These are phyloP conservation scores for Acromyrmex charruanus DNA, from an alignment of 1,140 invertebrate species.

Conservation along the genomic window DNA sequence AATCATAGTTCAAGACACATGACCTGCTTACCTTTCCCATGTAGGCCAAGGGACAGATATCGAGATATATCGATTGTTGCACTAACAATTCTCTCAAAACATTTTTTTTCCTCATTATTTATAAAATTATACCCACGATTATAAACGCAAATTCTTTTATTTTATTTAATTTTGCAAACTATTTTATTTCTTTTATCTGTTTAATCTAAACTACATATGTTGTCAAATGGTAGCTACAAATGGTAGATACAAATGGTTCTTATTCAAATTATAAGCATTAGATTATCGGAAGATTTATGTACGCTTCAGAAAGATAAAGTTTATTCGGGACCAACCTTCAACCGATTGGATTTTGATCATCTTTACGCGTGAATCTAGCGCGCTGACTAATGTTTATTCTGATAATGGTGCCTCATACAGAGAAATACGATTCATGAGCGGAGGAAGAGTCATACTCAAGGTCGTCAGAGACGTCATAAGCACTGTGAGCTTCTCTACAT, in stretches of 20 bases:
- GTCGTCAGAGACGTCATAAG: conserved; percentile 58
- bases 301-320: not conserved
- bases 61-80: conserved; percentile 46
- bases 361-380: not conserved
- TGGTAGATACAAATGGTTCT: not conserved
- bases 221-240: not conserved
- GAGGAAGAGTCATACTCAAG: conserved; percentile 43
- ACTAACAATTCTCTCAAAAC: not conserved
- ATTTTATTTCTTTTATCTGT: not conserved
- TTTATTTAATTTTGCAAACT: not conserved
- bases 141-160: not conserved
- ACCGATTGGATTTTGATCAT: conserved; percentile 1
- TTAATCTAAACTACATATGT: not conserved
- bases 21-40: conserved; percentile 36
- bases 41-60: conserved; percentile 49
- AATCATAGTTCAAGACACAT: conserved; percentile 32
- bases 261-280: conserved; percentile 6
- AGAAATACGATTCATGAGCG: conserved; percentile 40
- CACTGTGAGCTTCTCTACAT: conserved; percentile 31
- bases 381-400: conserved; percentile 37
- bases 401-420: conserved; percentile 28
- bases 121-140: conserved; percentile 3
- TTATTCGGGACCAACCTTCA: not conserved
- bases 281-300: not conserved
- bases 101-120: conserved; percentile 5